Percentiles rank a stretch among this genome's conserved stretches.
Conservation (phyloP, 1,140 invertebrate species). For the Drosophila virilis region DNA sequence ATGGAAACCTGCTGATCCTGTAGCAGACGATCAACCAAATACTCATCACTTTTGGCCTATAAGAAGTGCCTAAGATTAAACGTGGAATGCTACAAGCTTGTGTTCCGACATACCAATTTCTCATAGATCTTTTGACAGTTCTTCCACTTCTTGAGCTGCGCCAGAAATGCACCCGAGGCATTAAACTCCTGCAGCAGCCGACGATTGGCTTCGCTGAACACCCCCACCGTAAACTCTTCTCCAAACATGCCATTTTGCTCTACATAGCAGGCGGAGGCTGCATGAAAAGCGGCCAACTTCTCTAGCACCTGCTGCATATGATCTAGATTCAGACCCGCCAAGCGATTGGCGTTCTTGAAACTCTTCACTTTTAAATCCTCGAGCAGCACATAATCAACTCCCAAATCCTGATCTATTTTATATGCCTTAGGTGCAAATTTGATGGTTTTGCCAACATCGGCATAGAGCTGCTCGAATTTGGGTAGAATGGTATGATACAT, state of each 20-base stretch:
- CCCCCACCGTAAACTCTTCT: slow-evolving; percentile 70
- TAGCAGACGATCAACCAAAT: slow-evolving; percentile 72
- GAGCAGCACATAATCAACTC: slow-evolving; percentile 80
- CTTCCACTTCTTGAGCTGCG: slow-evolving; percentile 79
- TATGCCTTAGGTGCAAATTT: slow-evolving; percentile 72
- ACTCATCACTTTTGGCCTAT: slow-evolving; percentile 72
- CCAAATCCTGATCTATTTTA: slow-evolving; percentile 69
- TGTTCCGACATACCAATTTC: slow-evolving; percentile 58
- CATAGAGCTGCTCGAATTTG: slow-evolving; percentile 73
- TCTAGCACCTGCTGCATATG: slow-evolving; percentile 85
- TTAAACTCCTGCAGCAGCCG: slow-evolving; percentile 74
- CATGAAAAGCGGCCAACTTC: slow-evolving; percentile 86
- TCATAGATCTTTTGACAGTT: slow-evolving; percentile 70
- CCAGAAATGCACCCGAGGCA: slow-evolving; percentile 63
- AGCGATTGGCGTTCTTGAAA: slow-evolving; percentile 86
- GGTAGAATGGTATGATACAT: slow-evolving; percentile 74
- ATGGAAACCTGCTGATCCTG: slow-evolving; percentile 68
- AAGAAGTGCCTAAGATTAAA: background rate
- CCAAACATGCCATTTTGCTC: slow-evolving; percentile 71
- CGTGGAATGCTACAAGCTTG: no score
- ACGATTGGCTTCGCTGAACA: slow-evolving; percentile 68
- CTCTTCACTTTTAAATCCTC: slow-evolving; percentile 85
- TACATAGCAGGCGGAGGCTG: slow-evolving; percentile 82
- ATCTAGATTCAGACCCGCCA: slow-evolving; percentile 85
- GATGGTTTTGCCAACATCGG: slow-evolving; percentile 56